Evolutionary conservation across 2,888 invertebrate genomes (phyloP), one percentile per base, ranked within the genome.

Genomic region (Halictus quadricinctus): DNA sequence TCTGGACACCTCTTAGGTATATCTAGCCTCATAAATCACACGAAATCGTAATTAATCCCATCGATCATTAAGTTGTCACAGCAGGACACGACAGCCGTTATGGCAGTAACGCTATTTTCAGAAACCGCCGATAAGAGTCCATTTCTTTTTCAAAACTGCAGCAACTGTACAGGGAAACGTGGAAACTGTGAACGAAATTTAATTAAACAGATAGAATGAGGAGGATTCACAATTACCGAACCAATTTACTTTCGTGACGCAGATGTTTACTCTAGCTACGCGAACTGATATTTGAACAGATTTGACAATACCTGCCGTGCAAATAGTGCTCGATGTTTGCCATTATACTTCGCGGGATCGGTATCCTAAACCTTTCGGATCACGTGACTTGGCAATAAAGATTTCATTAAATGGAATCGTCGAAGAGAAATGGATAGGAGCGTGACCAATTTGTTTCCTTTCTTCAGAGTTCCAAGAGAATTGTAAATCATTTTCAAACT

Each of bases 41-140:
- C 66, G 10, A 54, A 79, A 50, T 76, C 25, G 58, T 48, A 64
- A 76, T 84, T 83, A 76, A 58, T 66, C 69, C 69, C 76, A 79
- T 85, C 79, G 83, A 85, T 85, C 84, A 83, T 73, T 21, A 54
- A 73, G 83, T 70, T 72, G 75, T 79, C 82, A 72, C 66, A 64
- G 41, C 25, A 18, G 43, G 18, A 64, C 29, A 7, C 66, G 15
- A 29, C 50, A 73, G n/a, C 25, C 54, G 41, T 21, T 73, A 13
- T n/a, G 13, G 54, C 54, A 13, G n/a, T 0, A n/a, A 7, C 36
- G 50, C 6, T 73, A 29, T 54, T 73, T 73, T 48, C 2, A 54
- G 18, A 73, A 46, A 46, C 50, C 50, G 36, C 18, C 13, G 54
- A 73, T 13, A 41, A 41, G 8, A 41, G 60, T 15, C 48, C 3